Conservation (phyloP, 2,888 invertebrate species). For the Ichneumon xanthorius region DNA sequence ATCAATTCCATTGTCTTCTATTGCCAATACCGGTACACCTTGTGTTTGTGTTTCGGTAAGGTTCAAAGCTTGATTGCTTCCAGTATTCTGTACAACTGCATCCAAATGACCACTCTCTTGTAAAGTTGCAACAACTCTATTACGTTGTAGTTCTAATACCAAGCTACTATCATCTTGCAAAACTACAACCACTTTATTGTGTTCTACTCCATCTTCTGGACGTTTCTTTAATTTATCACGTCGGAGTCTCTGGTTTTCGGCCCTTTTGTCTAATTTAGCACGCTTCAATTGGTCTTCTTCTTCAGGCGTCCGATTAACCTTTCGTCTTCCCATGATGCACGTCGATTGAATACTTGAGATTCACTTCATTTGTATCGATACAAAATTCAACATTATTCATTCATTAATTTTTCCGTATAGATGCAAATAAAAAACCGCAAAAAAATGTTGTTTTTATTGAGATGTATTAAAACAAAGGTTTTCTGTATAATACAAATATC, state of each 20-base stretch:
- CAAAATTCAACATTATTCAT: neutral
- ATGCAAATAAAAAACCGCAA: neutral
- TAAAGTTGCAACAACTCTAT: neutral
- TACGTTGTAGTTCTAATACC: neutral
- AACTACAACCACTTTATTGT: neutral
- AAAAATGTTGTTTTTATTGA: neutral
- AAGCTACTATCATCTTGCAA: neutral
- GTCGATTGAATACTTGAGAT: neutral
- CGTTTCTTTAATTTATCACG: neutral
- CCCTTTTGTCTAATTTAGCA: constrained; percentile 8
- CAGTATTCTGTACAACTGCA: neutral
- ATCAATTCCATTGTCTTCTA: neutral
- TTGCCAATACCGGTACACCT: neutral
- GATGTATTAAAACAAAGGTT: neutral
- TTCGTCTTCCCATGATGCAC: constrained; percentile 31
- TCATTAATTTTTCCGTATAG: neutral
- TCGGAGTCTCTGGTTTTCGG: neutral
- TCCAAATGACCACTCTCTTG: no score
- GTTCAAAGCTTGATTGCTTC: neutral
- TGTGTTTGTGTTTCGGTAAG: neutral
- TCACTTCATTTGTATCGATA: neutral
- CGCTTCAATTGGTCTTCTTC: constrained; percentile 40
- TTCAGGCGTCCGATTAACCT: constrained; percentile 44
- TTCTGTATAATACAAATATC: neutral
- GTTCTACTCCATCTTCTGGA: neutral